phyloP scores from a whole-genome alignment of 2,113 vertebrate species.

The Chaetura pelagica region DNA sequence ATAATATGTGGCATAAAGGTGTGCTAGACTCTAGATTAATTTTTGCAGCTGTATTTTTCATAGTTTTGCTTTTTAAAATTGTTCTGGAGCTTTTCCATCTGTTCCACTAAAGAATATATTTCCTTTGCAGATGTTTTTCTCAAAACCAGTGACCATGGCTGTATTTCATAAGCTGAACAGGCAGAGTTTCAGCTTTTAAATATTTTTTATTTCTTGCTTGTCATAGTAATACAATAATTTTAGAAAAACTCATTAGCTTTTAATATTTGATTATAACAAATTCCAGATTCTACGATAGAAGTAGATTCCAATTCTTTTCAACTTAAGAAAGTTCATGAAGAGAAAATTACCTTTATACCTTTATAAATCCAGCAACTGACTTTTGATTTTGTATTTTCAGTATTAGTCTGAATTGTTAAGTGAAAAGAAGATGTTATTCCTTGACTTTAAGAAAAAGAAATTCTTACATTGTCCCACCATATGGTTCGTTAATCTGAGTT shows the following conservation, averaged over 20 bases:
- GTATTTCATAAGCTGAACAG: not conserved
- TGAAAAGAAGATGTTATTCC: not conserved
- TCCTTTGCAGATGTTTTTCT: not conserved
- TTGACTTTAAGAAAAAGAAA: not conserved
- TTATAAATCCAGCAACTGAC: not conserved
- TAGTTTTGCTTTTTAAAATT: not conserved
- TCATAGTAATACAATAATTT: not conserved
- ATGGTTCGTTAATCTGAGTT: not conserved
- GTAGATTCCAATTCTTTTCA: not conserved
- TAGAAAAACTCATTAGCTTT: not conserved
- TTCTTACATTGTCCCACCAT: not conserved
- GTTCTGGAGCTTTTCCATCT: not conserved
- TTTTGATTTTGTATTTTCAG: not conserved
- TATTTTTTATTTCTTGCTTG: not conserved
- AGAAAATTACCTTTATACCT: not conserved
- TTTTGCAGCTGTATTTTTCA: not conserved
- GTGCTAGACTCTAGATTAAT: not conserved
- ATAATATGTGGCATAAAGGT: not conserved
- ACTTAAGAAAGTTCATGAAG: not conserved
- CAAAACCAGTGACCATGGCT: not conserved
- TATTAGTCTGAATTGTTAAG: not conserved
- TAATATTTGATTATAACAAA: not conserved
- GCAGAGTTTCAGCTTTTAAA: not conserved
- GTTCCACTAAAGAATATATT: not conserved
- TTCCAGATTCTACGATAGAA: not conserved